Evolutionary conservation across 2,113 vertebrate species (phyloP).

Genomic region (Strigops habroptila): DNA sequence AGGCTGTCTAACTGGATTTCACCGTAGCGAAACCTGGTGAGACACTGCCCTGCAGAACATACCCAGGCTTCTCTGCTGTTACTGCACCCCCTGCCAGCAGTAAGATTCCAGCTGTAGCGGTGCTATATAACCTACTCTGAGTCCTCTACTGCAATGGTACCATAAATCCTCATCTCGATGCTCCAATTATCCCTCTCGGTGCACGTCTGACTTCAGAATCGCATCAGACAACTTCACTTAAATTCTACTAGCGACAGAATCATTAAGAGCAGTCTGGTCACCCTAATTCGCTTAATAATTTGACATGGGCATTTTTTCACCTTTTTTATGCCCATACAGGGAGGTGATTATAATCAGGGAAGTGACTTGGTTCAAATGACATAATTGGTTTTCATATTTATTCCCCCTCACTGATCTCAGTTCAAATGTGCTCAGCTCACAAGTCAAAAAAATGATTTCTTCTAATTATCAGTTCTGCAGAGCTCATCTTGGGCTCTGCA

Average conservation of each 20-base stretch:
- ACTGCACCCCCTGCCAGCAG: background rate
- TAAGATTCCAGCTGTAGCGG: background rate
- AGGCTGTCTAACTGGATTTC: conserved; percentile 38
- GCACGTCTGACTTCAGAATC: background rate
- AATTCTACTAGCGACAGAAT: conserved; percentile 10
- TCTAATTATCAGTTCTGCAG: conserved; percentile 58
- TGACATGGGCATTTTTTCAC: conserved; percentile 42
- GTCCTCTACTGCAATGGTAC: background rate
- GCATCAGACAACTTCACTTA: conserved; percentile 28
- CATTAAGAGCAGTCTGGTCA: conserved; percentile 40
- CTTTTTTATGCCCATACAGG: conserved; percentile 38
- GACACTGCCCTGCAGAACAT: background rate
- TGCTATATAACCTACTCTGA: background rate
- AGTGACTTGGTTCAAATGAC: conserved; percentile 47
- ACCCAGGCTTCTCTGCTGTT: background rate
- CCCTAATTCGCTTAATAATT: conserved; percentile 46
- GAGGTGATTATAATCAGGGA: conserved; percentile 35
- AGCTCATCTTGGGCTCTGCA: conserved; percentile 37
- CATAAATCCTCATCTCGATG: background rate
- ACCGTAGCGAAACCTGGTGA: conserved; percentile 6
- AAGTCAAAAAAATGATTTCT: conserved; percentile 60
- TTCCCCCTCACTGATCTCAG: conserved; percentile 53
- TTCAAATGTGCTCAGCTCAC: conserved; percentile 57
- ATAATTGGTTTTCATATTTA: conserved; percentile 66
- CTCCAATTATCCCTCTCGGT: conserved; percentile 2